Base-by-base conservation (phyloP, 2,888 invertebrate species). In the Eupithecia inturbata region DNA sequence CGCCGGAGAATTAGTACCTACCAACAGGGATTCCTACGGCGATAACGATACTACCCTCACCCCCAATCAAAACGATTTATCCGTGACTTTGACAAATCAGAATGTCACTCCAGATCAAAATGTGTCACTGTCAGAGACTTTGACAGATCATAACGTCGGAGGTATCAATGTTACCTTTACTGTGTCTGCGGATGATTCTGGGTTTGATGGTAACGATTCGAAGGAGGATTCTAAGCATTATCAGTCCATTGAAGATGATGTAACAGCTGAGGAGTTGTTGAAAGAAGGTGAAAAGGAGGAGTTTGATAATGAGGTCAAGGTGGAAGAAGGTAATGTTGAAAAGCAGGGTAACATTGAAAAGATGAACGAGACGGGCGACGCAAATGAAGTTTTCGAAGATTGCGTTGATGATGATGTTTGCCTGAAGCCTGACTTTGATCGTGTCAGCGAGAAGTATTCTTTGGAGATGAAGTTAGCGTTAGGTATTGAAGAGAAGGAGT, bases 391-490 rank as follows among this genome's bases (percentile, higher is more conserved):
- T 0, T 93, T 92, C 74, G 92, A 92, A 80, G 93, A 94, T 81
- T 92, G 92, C 69, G 81, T 89, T 3, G 91, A 90, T 63, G 87
- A 87, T 70, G 73, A 33, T 19, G 68, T 39, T 63, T 45, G 49
- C 49, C 49, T 45, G 26, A 75, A 77, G 67, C 49, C 72, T 5
- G 77, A 68, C 16, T 89, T 87, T 74, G 82, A 86, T 77, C 83
- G 87, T 12, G 83, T 87, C 2, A 88, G 86, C 60, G 90, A 91
- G 78, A 91, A 87, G 71, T 91, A 90, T 79, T 91, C 93, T 6
- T 78, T 94, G 64, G 94, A 94, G 84, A 94, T 94, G 94, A 92
- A 93, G 78, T 74, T 92, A 67, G 91, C 90, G 68, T 82, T 92
- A 80, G 90, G 88, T 5, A 86, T 89, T 79, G 88, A 87, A 60